A percentile compares a stretch with the other conserved stretches of the same genome.
Evolutionary conservation across 2,888 invertebrate species (phyloP).

Genomic region (Plebejus anna): DNA sequence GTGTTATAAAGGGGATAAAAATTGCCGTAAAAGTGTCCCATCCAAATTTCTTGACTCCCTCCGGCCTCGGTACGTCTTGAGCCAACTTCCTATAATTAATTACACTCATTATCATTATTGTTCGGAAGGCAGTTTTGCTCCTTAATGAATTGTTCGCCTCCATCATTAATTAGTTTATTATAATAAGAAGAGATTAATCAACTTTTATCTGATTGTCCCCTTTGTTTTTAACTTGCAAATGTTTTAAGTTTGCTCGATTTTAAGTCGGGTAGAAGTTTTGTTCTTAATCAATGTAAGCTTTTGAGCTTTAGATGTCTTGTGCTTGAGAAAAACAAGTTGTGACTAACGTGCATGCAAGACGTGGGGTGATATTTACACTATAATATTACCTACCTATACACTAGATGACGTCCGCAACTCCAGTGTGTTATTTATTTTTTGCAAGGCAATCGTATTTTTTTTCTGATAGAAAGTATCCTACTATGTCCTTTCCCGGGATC

Average conservation of each 20-base stretch:
- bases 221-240: slow-evolving; percentile 47
- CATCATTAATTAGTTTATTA: slow-evolving; percentile 80
- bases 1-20: not conserved
- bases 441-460: too few species aligned
- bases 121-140: slow-evolving; percentile 79
- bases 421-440: too few species aligned
- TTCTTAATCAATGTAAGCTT: too few species aligned
- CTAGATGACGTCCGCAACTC: too few species aligned
- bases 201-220: slow-evolving; percentile 72
- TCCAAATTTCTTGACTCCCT: slow-evolving; percentile 41
- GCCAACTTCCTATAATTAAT: slow-evolving; percentile 79
- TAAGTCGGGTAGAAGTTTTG: not conserved
- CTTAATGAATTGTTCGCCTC: slow-evolving; percentile 79
- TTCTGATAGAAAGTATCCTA: too few species aligned
- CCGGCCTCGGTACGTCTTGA: slow-evolving; percentile 69
- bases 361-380: too few species aligned
- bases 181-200: slow-evolving; percentile 79
- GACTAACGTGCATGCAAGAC: too few species aligned
- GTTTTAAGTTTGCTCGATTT: slow-evolving; percentile 29
- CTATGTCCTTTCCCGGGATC: too few species aligned
- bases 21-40: slow-evolving; percentile 39
- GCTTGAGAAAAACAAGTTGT: too few species aligned
- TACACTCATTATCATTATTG: slow-evolving; percentile 80
- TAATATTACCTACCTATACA: too few species aligned
- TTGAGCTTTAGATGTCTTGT: too few species aligned